Evolutionary conservation across 2,797 vertebrate species (phyloP).

Genomic region (Pangasius larnaudii): DNA sequence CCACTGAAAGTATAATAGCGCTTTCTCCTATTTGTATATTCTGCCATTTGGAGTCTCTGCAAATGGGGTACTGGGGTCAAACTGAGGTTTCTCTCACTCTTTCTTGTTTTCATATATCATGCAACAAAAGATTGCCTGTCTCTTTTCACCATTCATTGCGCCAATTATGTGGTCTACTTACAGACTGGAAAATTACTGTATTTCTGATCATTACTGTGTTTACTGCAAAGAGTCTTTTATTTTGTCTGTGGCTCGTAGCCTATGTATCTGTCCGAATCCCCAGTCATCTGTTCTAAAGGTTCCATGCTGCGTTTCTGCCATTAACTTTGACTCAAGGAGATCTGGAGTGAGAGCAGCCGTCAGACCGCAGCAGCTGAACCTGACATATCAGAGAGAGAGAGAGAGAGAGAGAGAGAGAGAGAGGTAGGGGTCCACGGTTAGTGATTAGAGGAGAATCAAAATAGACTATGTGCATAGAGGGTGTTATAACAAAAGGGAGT

Average conservation of each 20-base stretch:
- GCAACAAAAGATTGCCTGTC: slow-evolving; percentile 22
- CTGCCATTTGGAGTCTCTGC: slow-evolving; percentile 29
- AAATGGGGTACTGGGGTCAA: slow-evolving; percentile 14
- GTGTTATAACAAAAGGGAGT: slow-evolving; percentile 29
- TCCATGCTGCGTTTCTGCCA: slow-evolving; percentile 66
- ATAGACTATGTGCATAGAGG: slow-evolving; percentile 7
- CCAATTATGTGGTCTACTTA: slow-evolving; percentile 8
- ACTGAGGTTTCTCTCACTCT: neutral
- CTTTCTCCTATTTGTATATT: slow-evolving; percentile 40
- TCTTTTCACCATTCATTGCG: slow-evolving; percentile 13
- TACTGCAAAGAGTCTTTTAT: slow-evolving; percentile 26
- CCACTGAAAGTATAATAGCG: slow-evolving; percentile 53
- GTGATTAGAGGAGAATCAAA: slow-evolving; percentile 30
- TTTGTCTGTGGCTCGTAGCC: neutral
- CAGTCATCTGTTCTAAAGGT: slow-evolving; percentile 41
- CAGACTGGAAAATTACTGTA: slow-evolving; percentile 24
- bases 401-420: slow-evolving; percentile 13
- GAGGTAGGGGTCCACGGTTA: neutral
- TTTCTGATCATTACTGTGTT: slow-evolving; percentile 20
- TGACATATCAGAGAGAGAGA: slow-evolving; percentile 61
- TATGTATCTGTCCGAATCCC: neutral
- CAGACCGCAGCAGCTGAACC: slow-evolving; percentile 70
- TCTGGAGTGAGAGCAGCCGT: slow-evolving; percentile 52
- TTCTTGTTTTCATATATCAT: slow-evolving; percentile 20
- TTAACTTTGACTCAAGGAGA: slow-evolving; percentile 77